A percentile compares a stretch with the other conserved stretches of the same genome.
These are phyloP conservation scores for Pluvialis apricaria DNA, from an alignment of 2,113 vertebrate species.

Conservation along the genomic window DNA sequence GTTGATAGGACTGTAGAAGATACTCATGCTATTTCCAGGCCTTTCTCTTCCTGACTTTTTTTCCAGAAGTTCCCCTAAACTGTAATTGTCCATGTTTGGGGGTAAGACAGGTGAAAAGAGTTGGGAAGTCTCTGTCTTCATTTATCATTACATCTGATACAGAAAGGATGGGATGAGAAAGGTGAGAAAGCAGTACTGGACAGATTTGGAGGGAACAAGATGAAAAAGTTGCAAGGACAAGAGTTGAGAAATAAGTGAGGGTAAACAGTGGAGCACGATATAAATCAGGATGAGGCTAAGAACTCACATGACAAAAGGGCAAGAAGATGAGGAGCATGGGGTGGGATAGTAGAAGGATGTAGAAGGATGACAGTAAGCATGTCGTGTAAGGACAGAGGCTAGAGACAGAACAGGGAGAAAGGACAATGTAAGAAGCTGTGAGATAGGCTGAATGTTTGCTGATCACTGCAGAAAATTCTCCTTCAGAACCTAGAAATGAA, in stretches of 20 bases:
- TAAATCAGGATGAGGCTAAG: background rate
- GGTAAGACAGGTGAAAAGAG: background rate
- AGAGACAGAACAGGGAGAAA: background rate
- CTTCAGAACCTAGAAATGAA: background rate
- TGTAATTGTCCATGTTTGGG: background rate
- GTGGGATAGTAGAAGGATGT: background rate
- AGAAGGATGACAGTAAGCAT: background rate
- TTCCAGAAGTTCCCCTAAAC: background rate
- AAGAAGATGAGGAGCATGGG: rapidly evolving
- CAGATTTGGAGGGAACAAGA: background rate
- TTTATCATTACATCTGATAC: background rate
- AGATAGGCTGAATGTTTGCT: background rate
- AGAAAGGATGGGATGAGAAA: background rate
- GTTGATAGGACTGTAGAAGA: background rate
- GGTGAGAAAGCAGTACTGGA: background rate
- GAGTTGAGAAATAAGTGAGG: background rate
- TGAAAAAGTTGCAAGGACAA: background rate
- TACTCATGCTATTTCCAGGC: background rate
- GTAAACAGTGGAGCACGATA: background rate
- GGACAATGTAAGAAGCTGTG: background rate
- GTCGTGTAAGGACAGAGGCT: background rate
- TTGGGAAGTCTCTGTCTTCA: background rate
- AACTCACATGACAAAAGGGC: background rate
- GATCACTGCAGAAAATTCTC: background rate
- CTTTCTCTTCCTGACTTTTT: background rate